Base-by-base conservation (phyloP, 2,113 vertebrate genomes). In the Grantiella picta region DNA sequence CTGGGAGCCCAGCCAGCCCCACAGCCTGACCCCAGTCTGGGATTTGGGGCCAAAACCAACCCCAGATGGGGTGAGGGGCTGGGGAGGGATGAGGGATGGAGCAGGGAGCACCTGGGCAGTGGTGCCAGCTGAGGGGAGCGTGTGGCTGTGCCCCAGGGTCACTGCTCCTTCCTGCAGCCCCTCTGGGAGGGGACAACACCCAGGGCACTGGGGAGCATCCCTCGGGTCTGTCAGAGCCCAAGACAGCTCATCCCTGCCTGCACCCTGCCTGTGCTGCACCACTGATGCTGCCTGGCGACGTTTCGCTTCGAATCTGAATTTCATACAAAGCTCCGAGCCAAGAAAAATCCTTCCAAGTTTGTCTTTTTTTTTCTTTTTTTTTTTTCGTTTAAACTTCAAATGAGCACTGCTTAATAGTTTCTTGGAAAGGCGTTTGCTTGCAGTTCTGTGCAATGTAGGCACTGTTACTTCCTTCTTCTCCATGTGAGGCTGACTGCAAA, bases 341-440 rank as follows among this genome's bases (percentile, higher is more conserved):
- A 87, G 91, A 82, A 64, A 86, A 94, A 84, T 21, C 66, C 69
- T 71, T 94, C 86, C 92, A 89, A 81, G 80, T 5, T 63, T 61
- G 36, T 10, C 3, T 24, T 27, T 12, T 18, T 27, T 36, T 38
- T 54, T 22, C 44, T 63, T 23, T 12, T 42, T 33, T 53, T 25
- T 22, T 10, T 11, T 22, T 7, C 11, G 9, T 75, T 87, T 82
- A 36, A 94, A 80, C 90, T 96, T 85, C 88, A 95, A 90, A 82
- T 90, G 82, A 94, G 23, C 89, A 45, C 95, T 69, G 92, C 88
- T 76, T 61, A 90, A 90, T 83, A 72, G 88, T 59, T 95, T 92
- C 85, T 92, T 94, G 96, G 95, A 94, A 92, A 65, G 5, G 19
- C 25, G 2, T 80, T 77, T 70, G 70, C 96, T 95, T 3, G 78